Base-by-base conservation (phyloP, 2,113 vertebrate species). In the Euleptes europaea region DNA sequence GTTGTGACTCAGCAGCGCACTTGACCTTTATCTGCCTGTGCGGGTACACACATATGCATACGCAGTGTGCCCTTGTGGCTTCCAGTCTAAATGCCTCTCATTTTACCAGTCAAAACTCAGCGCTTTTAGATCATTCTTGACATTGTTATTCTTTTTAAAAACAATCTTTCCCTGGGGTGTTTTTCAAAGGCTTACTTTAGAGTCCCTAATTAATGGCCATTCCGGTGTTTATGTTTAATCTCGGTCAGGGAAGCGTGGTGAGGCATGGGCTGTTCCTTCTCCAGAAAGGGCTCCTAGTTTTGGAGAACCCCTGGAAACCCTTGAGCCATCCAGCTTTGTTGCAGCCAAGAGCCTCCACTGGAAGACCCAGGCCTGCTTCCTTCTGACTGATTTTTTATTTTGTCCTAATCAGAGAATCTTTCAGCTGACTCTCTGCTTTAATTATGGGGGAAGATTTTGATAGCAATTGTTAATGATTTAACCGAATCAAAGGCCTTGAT, bases 401-500 rank as follows among this genome's bases (percentile, higher is more conserved):
- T 31, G 13, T 51, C 15, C 54, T 60, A 70, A 44, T 77, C 65
- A 10, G 83, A 63, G 84, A 86, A 66, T 26, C 1, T 0, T 51
- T 78, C 83, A 80, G 23, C 77, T 57, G 83, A 75, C 77, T 86
- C 89, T 80, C 79, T 85, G 84, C 83, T 84, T 63, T 84, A 73
- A 80, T 91, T 90, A 70, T 23, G 80, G 54, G 67, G 21, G 75
- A 83, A 23, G 54, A 73, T 13, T 86, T 88, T 86, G 90, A 70
- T 72, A 26, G 88, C 2, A 26, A 88, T 84, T 80, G 69, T 86
- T 14, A 28, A 88, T 85, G 85, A 83, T 77, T 81, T 89, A 77
- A 38, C 87, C 38, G 78, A 75, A 91, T 84, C 78, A 78, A 83
- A 86, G 78, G 35, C 86, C 88, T 28, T 74, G 87, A 75, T 91